Evolutionary conservation across 2,888 invertebrate genomes (phyloP).

Genomic region (Slavum lentiscoides): DNA sequence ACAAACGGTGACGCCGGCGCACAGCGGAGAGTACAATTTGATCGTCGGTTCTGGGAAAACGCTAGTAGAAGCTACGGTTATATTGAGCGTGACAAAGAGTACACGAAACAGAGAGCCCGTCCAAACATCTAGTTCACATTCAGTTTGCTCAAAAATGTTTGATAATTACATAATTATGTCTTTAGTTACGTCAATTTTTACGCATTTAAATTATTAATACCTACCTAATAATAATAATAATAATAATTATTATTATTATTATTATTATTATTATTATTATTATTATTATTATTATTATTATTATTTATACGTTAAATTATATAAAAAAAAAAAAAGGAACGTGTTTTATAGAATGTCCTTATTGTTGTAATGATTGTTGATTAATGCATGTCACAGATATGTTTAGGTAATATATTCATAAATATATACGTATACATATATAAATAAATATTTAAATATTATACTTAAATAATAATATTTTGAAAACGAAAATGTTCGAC

Average conservation of each 20-base stretch:
- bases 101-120: slow-evolving; percentile 49
- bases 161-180: slow-evolving; percentile 40
- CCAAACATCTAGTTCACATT: slow-evolving; percentile 50
- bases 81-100: slow-evolving; percentile 65
- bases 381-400: slow-evolving; percentile 45
- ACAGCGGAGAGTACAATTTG: slow-evolving; percentile 69
- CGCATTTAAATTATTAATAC: slow-evolving; percentile 28
- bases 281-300: too few relatives aligned
- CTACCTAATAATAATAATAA: neutral
- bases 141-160: slow-evolving; percentile 52
- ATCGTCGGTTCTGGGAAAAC: slow-evolving; percentile 68
- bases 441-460: slow-evolving; percentile 27
- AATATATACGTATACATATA: slow-evolving; percentile 28
- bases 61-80: slow-evolving; percentile 67
- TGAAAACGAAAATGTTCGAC: slow-evolving; percentile 25
- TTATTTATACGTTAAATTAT: slow-evolving; percentile 25
- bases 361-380: slow-evolving; percentile 52
- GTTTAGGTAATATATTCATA: slow-evolving; percentile 44
- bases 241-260: neutral
- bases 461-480: slow-evolving; percentile 39
- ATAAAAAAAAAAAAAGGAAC: slow-evolving; percentile 25
- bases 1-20: slow-evolving; percentile 64
- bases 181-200: slow-evolving; percentile 52
- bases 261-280: neutral
- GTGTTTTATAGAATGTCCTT: slow-evolving; percentile 48